Evolutionary conservation across 1,140 invertebrate species (phyloP).

Genomic region (Drosophila funebris): DNA sequence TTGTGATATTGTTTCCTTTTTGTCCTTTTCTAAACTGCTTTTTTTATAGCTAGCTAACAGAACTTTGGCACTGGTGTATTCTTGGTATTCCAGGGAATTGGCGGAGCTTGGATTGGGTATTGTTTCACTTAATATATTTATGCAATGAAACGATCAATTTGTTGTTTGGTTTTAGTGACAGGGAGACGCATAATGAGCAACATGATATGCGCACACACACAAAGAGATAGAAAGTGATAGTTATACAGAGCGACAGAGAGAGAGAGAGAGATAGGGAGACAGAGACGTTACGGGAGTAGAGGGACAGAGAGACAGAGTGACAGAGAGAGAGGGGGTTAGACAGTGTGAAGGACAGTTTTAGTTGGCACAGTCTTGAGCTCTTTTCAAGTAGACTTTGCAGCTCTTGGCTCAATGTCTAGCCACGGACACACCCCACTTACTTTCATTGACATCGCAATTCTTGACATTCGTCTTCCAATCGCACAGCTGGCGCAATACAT

Average conservation of each 20-base stretch:
- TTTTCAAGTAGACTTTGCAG: constrained; percentile 48
- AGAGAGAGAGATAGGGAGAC: constrained; percentile 7
- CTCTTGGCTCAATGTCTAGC: constrained; percentile 27
- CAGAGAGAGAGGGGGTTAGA: constrained; percentile 39
- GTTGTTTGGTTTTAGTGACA: constrained; percentile 59
- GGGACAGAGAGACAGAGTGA: constrained; percentile 34
- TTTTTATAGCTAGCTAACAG: constrained; percentile 52
- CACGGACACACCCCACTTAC: constrained; percentile 87
- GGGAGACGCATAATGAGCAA: constrained; percentile 38
- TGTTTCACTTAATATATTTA: constrained; percentile 22
- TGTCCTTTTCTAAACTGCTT: constrained; percentile 6
- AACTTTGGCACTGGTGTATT: constrained; percentile 65
- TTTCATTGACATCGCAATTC: constrained; percentile 96
- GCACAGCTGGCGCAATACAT: constrained; percentile 96
- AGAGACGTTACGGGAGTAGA: constrained; percentile 24
- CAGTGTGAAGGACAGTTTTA: constrained; percentile 30
- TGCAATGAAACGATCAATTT: constrained; percentile 67
- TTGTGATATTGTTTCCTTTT: constrained; percentile 2
- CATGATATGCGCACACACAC: constrained; percentile 28
- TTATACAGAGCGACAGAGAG: constrained; percentile 6
- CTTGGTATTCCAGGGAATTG: background rate
- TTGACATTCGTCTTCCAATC: constrained; percentile 98
- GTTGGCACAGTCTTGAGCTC: constrained; percentile 44
- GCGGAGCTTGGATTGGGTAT: constrained; percentile 27
- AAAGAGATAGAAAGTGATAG: constrained; percentile 31